Percentiles rank a stretch among this genome's conserved stretches.
These are phyloP conservation scores for Allobates femoralis DNA, from an alignment of 2,797 vertebrate genomes.

Conservation along the genomic window DNA sequence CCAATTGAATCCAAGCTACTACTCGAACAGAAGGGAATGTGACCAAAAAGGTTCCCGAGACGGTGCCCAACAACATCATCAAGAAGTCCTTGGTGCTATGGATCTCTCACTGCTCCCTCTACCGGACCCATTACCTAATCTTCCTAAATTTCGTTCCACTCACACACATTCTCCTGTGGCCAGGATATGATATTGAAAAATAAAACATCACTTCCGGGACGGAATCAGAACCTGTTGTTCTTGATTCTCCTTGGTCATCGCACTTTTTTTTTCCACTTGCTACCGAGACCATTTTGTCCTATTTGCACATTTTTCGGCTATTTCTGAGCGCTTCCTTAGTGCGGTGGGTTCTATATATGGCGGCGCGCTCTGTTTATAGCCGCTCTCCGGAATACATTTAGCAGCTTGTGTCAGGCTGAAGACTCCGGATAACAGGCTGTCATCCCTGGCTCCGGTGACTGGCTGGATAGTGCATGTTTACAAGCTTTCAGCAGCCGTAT, in stretches of 20 bases:
- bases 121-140: no score
- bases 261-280: neutral
- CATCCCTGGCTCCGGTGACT: neutral
- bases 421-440: neutral
- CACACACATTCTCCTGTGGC: neutral
- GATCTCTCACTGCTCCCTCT: no score
- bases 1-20: neutral
- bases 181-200: neutral
- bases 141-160: neutral
- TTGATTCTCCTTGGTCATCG: neutral
- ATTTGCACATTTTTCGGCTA: neutral
- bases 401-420: neutral
- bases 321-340: neutral
- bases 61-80: neutral
- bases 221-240: neutral
- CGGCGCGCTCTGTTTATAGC: neutral
- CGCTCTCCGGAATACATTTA: neutral
- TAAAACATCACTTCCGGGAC: no score
- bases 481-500: slow-evolving; percentile 1
- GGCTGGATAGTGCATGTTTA: neutral
- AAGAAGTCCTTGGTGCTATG: neutral
- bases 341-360: neutral
- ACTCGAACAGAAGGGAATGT: no score
- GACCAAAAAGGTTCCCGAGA: neutral
- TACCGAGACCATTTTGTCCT: no score